Evolutionary conservation across 2,797 vertebrate genomes (phyloP).

Genomic region (Pantherophis vulpinus): DNA sequence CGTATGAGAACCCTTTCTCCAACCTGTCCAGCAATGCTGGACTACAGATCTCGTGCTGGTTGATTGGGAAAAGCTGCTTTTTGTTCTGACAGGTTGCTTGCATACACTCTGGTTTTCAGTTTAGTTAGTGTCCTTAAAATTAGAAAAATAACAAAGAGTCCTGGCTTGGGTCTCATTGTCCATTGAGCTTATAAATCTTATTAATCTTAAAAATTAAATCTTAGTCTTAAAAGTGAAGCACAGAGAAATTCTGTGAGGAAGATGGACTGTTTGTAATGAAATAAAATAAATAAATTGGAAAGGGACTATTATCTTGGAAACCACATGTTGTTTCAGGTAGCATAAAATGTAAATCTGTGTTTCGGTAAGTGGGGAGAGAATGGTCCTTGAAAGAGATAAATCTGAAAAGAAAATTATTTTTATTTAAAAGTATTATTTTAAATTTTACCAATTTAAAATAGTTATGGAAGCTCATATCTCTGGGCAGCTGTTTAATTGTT

Average conservation of each 20-base stretch:
- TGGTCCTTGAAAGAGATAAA: not conserved
- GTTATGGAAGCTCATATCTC: not conserved
- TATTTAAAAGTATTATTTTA: not conserved
- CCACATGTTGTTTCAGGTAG: not conserved
- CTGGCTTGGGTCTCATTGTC: not conserved
- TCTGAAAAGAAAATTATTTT: not conserved
- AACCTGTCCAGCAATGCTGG: not conserved
- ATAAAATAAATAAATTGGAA: not conserved
- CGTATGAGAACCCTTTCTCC: not conserved
- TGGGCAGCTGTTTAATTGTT: not conserved
- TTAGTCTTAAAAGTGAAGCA: not conserved
- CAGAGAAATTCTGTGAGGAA: not conserved
- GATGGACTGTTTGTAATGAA: not conserved
- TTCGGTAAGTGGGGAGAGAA: not conserved
- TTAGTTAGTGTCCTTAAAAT: not conserved
- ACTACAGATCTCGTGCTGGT: not conserved
- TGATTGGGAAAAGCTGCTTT: not conserved
- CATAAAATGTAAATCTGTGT: not conserved
- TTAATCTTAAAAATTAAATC: not conserved
- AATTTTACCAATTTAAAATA: not conserved
- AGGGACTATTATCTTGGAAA: not conserved
- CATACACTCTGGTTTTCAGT: not conserved
- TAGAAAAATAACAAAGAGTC: not conserved
- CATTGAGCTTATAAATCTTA: not conserved
- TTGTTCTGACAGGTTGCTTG: not conserved